These are phyloP conservation scores for Fabriciana adippe DNA, from an alignment of 2,888 invertebrate species.

Conservation along the genomic window DNA sequence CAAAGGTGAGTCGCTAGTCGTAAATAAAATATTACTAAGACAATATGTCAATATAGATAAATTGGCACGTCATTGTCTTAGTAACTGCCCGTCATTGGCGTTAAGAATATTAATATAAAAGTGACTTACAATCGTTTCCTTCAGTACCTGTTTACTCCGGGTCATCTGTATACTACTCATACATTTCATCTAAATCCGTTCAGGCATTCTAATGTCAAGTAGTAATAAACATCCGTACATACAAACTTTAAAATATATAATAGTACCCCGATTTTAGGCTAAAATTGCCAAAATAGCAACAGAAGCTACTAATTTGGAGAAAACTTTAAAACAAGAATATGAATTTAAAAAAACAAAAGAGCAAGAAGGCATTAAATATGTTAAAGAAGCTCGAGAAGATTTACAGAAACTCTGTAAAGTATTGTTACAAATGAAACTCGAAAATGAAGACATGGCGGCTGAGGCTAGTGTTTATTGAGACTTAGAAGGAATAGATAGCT, in stretches of 20 bases:
- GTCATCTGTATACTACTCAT: neutral
- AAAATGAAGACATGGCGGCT: conserved; percentile 63
- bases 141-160: too few species aligned
- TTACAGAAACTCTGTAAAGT: conserved; percentile 62
- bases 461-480: conserved; percentile 52
- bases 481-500: too few species aligned
- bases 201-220: too few species aligned
- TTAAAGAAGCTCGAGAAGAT: conserved; percentile 66
- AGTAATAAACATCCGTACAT: too few species aligned
- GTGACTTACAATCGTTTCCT: too few species aligned
- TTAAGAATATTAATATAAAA: too few species aligned
- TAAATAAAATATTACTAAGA: too few species aligned
- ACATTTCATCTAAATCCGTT: neutral
- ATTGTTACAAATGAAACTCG: conserved; percentile 63
- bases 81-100: too few species aligned
- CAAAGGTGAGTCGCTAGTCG: too few species aligned
- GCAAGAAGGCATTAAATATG: conserved; percentile 53
- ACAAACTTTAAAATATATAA: too few species aligned
- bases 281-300: conserved; percentile 48
- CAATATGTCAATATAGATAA: too few species aligned
- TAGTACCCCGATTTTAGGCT: conserved; percentile 43
- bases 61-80: too few species aligned
- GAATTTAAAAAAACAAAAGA: conserved; percentile 56
- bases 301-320: conserved; percentile 50
- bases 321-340: conserved; percentile 48